Evolutionary conservation across 2,888 invertebrate genomes (phyloP), one percentile per base, ranked within the genome.

Genomic region (Clepsis dumicolana): DNA sequence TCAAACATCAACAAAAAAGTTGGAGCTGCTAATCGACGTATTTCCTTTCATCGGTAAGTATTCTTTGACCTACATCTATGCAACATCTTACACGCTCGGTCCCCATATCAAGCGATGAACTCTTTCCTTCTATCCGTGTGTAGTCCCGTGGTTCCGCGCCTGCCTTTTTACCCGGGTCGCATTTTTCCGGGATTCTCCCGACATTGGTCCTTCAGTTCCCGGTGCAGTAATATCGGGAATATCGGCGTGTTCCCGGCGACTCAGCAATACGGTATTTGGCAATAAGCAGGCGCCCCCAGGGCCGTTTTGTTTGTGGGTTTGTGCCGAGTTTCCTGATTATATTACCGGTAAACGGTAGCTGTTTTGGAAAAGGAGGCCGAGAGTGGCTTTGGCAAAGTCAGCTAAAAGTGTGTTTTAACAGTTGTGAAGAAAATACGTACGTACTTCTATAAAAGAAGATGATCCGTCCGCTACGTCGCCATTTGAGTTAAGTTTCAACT

Each of bases 381-480:
- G 8, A 4, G 3, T 29, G 29, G 29, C 7, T 3, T 4, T 29
- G 35, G 35, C 35, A 35, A 35, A 35, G 35, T 35, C 29, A 29
- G 29, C 29, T 7, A 4, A 29, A n/a, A n/a, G n/a, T n/a, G n/a
- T n/a, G n/a, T n/a, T n/a, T n/a, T n/a, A n/a, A n/a, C n/a, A n/a
- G n/a, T n/a, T n/a, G n/a, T n/a, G n/a, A n/a, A n/a, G n/a, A n/a
- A n/a, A n/a, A n/a, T n/a, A n/a, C n/a, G n/a, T n/a, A n/a, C n/a
- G n/a, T n/a, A n/a, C n/a, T n/a, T n/a, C n/a, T n/a, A n/a, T n/a
- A n/a, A n/a, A n/a, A n/a, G n/a, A n/a, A n/a, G n/a, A n/a, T n/a
- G n/a, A n/a, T n/a, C n/a, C 98, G 81, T 98, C 98, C 0, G 98
- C 98, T 14, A 97, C 97, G 82, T 98, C 98, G 0, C 96, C 95